These are phyloP conservation scores for Chondrilla cf. caribensis DNA, from an alignment of 37 sponge, comb jelly and placozoan genomes.

Conservation along the genomic window DNA sequence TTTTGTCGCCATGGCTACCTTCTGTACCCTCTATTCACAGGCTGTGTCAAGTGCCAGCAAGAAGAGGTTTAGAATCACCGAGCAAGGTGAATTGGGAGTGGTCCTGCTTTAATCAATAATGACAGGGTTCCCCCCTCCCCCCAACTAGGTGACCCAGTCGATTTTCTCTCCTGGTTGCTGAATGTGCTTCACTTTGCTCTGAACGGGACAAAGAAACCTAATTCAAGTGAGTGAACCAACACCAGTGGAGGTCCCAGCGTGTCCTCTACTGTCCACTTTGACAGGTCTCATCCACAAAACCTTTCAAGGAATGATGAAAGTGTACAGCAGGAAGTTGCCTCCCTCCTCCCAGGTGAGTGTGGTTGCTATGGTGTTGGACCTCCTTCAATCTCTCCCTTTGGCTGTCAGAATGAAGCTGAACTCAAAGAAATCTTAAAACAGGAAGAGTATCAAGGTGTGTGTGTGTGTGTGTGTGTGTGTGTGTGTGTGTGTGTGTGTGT, in stretches of 20 bases:
- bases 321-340: conserved; percentile 49
- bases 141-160: conserved; percentile 82
- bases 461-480: too few relatives aligned
- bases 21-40: too few relatives aligned
- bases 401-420: conserved; percentile 40
- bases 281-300: conserved; percentile 53
- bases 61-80: conserved; percentile 94
- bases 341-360: conserved; percentile 7
- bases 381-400: background rate
- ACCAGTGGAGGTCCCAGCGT: too few relatives aligned
- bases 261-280: background rate
- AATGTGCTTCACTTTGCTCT: conserved; percentile 87
- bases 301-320: conserved; percentile 79
- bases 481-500: background rate
- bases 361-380: background rate
- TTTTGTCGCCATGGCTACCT: too few relatives aligned
- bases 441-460: conserved; percentile 71
- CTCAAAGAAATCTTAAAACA: conserved; percentile 36
- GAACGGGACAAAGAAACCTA: conserved; percentile 19
- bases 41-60: conserved; percentile 86
- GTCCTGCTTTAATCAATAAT: background rate
- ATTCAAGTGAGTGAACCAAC: background rate
- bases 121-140: background rate
- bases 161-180: conserved; percentile 94
- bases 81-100: conserved; percentile 68